Evolutionary conservation across 2,113 vertebrate genomes (phyloP), one percentile per base, ranked within the genome.

Genomic region (Hippocampus comes): DNA sequence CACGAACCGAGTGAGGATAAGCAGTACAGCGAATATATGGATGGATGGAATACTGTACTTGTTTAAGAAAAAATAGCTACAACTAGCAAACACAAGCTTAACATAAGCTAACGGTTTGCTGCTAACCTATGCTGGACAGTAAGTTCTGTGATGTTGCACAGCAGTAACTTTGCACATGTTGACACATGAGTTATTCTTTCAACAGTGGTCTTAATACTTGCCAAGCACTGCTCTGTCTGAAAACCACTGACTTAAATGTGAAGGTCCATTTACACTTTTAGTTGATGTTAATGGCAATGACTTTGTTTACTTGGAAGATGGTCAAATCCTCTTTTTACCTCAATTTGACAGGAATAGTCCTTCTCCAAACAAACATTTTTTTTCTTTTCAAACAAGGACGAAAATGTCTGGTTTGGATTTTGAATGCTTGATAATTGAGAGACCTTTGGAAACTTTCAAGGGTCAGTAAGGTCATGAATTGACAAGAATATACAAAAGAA

Each of bases 171-270:
- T 41, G 46, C 18, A 8, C 34, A 34, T 67, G 51, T 68, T 71
- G 66, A 63, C n/a, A 17, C 18, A 34, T 21, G 23, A 34, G 0
- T 73, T 63, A 9, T 74, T 38, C 15, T 49, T 42, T 63, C 67
- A 66, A 21, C 15, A 18, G 23, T 53, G 60, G 27, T 34, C 46
- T 63, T 69, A 81, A 72, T 66, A 61, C 9, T 75, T 60, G n/a
- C 46, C 67, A 78, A 57, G 46, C 74, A 77, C 78, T 67, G 57
- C 70, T 77, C 11, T 79, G 48, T 30, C 27, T 21, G 14, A 74
- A 83, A 81, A 84, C 70, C 68, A 60, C 51, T 17, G 67, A 23
- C 46, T 57, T 63, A 41, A 73, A 77, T 71, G 42, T 21, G 41
- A 43, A 56, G 15, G 41, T 67, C 46, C 59, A 76, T 78, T 68